A percentile compares a stretch with the other conserved stretches of the same genome.
Conservation (phyloP, 2,113 vertebrate species). For the Chionomys nivalis region DNA sequence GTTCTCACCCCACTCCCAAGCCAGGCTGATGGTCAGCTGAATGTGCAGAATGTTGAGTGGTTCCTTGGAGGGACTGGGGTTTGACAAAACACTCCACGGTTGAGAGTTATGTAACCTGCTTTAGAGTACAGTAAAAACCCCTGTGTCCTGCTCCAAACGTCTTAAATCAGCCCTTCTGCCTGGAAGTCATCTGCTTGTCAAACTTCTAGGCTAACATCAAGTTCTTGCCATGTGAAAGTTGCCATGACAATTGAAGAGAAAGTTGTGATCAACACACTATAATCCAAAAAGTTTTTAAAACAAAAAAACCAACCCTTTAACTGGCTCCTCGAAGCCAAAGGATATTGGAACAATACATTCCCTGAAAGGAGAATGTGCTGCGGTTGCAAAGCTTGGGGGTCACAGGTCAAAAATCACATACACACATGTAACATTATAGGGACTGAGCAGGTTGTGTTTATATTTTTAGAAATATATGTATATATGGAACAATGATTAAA, state of each 20-base stretch:
- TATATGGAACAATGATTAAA: background rate
- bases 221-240: slow-evolving; percentile 59
- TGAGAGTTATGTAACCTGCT: slow-evolving; percentile 40
- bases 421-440: background rate
- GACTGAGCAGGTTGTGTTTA: background rate
- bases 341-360: background rate
- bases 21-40: background rate
- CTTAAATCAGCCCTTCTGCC: slow-evolving; percentile 61
- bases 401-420: background rate
- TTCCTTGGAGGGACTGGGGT: background rate
- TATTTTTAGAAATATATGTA: background rate
- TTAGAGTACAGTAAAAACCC: slow-evolving; percentile 51
- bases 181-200: slow-evolving; percentile 76
- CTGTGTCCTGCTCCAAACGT: background rate
- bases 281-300: slow-evolving; percentile 62
- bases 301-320: background rate
- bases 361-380: background rate
- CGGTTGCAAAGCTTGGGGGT: slow-evolving; percentile 30
- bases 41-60: background rate
- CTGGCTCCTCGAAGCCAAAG: slow-evolving; percentile 62
- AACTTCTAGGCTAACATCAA: slow-evolving; percentile 53
- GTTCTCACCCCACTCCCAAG: background rate
- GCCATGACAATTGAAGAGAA: slow-evolving; percentile 68
- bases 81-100: background rate
- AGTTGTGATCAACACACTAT: slow-evolving; percentile 76